Conservation (phyloP, 2,888 invertebrate genomes). For the Eretmocerus hayati region DNA sequence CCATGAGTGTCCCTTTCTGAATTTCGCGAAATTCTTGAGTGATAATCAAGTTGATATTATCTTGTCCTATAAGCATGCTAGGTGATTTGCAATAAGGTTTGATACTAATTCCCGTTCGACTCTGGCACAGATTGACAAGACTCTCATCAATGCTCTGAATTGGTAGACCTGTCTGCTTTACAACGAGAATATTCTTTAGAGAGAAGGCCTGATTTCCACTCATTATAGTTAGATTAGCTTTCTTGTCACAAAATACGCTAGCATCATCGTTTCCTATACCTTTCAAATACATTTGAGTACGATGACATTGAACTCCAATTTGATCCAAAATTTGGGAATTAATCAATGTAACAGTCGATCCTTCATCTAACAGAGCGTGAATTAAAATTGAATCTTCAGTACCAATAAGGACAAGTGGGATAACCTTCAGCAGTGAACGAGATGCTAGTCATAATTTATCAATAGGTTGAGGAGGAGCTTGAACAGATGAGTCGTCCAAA, state of each 20-base stretch:
- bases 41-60: background rate
- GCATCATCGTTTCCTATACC: background rate
- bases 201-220: background rate
- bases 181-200: background rate
- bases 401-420: background rate
- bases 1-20: background rate
- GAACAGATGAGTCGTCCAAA: too few species aligned
- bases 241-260: background rate
- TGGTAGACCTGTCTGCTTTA: background rate
- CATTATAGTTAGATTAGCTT: background rate
- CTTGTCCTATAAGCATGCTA: slow-evolving; percentile 9
- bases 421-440: background rate
- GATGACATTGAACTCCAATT: background rate
- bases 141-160: background rate
- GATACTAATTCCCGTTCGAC: background rate
- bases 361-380: background rate
- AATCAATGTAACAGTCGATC: background rate
- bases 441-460: background rate
- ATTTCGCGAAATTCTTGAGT: background rate
- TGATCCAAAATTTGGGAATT: background rate
- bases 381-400: background rate
- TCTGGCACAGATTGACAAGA: background rate
- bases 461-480: background rate
- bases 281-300: background rate
- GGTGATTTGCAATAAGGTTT: background rate